Conservation (phyloP, 2,113 vertebrate genomes). For the Onychostruthus taczanowskii region DNA sequence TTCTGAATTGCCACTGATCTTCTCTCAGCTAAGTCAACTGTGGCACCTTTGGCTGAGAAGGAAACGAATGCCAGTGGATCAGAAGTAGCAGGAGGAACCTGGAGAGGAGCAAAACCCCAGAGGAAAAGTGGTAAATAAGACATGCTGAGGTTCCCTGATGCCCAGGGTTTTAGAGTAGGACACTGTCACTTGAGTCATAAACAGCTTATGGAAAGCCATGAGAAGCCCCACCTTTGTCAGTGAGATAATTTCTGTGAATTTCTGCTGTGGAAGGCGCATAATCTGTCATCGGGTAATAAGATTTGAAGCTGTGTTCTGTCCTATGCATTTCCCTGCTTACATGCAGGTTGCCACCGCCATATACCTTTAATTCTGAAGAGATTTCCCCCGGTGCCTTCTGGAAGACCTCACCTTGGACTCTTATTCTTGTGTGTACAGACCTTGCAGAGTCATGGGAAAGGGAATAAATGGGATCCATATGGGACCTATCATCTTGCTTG, state of each 20-base stretch:
- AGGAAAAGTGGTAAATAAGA: not conserved
- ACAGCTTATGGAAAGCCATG: not conserved
- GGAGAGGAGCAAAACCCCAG: not conserved
- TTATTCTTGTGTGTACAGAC: not conserved
- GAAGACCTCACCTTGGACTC: not conserved
- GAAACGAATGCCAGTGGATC: constrained; percentile 60
- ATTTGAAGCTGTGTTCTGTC: not conserved
- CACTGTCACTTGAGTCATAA: not conserved
- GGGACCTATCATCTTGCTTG: not conserved
- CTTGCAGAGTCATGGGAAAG: not conserved
- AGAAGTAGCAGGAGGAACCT: constrained; percentile 52
- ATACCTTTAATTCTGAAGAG: not conserved
- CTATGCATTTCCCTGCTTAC: not conserved
- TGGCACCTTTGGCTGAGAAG: constrained; percentile 51
- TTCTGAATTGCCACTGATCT: constrained; percentile 56
- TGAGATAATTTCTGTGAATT: not conserved
- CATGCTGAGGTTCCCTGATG: not conserved
- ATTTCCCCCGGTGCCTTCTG: not conserved
- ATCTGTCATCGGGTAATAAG: not conserved
- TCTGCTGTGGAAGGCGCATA: not conserved
- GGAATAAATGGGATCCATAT: not conserved
- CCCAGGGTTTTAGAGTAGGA: not conserved
- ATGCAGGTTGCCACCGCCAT: not conserved
- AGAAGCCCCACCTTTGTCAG: not conserved
- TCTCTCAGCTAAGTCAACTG: constrained; percentile 17